Evolutionary conservation across 1,140 invertebrate species (phyloP).

Genomic region (Heliconius melpomene): DNA sequence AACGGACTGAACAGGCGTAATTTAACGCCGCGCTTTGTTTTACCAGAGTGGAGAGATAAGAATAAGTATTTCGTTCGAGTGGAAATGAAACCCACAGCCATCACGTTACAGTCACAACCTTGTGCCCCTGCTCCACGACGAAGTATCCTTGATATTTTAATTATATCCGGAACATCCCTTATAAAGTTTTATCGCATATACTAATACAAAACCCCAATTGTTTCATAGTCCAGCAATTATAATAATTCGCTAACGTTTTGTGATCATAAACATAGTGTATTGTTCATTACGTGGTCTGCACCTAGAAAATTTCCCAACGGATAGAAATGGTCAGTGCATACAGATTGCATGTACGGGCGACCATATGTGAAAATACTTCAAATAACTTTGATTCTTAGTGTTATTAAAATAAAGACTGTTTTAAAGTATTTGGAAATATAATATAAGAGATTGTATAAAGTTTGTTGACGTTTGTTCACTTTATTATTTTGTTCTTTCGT

Average conservation of each 20-base stretch:
- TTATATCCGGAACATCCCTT: too few species aligned
- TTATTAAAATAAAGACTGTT: neutral
- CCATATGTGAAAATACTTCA: neutral
- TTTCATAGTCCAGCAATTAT: slow-evolving; percentile 23
- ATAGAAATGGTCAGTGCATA: slow-evolving; percentile 28
- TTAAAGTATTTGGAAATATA: neutral
- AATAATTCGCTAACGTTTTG: slow-evolving; percentile 33
- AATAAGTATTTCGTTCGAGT: too few species aligned
- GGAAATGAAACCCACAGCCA: too few species aligned
- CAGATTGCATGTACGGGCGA: slow-evolving; percentile 23
- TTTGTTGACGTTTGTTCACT: slow-evolving; percentile 21
- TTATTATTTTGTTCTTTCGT: slow-evolving; percentile 24
- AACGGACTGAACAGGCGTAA: too few species aligned
- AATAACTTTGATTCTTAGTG: neutral
- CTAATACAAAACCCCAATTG: neutral
- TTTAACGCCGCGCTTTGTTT: too few species aligned
- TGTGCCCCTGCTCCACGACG: too few species aligned
- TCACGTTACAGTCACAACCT: too few species aligned
- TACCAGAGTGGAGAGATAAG: too few species aligned
- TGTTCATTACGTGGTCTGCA: slow-evolving; percentile 35
- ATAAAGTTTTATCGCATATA: neutral
- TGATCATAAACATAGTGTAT: slow-evolving; percentile 37
- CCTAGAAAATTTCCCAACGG: slow-evolving; percentile 39
- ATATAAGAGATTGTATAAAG: neutral
- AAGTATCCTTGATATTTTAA: too few species aligned